Base-by-base conservation (phyloP, 1,140 invertebrate species). In the Helicoverpa armigera region DNA sequence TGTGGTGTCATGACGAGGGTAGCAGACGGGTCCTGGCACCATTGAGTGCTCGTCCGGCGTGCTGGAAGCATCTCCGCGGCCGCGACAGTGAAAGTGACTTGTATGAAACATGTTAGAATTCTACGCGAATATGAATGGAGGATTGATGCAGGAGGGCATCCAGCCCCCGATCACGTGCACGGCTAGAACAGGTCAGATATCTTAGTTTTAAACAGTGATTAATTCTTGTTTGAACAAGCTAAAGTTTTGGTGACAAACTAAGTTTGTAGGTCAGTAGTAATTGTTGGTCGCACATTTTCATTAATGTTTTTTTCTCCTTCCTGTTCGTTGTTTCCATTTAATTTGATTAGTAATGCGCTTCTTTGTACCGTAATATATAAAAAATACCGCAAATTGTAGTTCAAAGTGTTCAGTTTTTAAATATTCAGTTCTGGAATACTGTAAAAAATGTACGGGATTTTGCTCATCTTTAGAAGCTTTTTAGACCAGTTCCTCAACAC, bases 61-160 rank as follows among this genome's bases (percentile, higher is more conserved):
- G 81, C 51, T 50, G 76, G 29, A 63, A 80, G 84, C 65, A 69
- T 69, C 65, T 69, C 63, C 7, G 65, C 16, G 43, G 75, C 72
- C 82, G 80, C 81, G 87, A 77, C 80, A 82, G 89, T 91, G 85
- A 58, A 69, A 83, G 86, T 67, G 56, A 80, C 48, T 77, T 88
- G 77, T 79, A 86, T 87, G 85, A 86, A 88, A 85, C 92, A 95
- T 95, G 94, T 91, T 95, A 85, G 94, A 95, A 84, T 94, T 95
- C 83, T 95, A 95, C 82, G 91, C 94, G 76, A 94, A 94, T 82
- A 92, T 95, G 51, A 93, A 92, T 78, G 81, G 95, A 48, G 93
- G 93, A 89, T 95, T 96, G 91, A 91, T 96, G 90, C 95, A 91
- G 77, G 95, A 96, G 73, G 88, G 87, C 79, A 93, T 91, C 87